Evolutionary conservation across 2,888 invertebrate genomes (phyloP).

Genomic region (Aphelenchoides bicaudatus): DNA sequence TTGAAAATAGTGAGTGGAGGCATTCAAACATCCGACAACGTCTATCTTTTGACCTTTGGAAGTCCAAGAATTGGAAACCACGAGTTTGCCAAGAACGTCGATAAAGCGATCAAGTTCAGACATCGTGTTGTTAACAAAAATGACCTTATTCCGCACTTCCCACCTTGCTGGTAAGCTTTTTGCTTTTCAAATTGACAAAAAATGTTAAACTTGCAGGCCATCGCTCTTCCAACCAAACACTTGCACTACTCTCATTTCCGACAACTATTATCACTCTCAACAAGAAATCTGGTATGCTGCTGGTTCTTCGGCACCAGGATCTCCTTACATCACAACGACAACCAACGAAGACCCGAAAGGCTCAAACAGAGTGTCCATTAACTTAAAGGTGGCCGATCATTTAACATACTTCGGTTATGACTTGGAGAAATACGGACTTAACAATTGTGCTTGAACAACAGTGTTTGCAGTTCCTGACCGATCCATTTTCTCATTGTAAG

Average conservation of each 20-base stretch:
- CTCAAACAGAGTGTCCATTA: background rate
- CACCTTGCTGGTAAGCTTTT: conserved; percentile 46
- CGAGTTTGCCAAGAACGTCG: conserved; percentile 48
- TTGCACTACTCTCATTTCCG: background rate
- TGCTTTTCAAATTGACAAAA: too few species aligned
- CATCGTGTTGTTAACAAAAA: conserved; percentile 8
- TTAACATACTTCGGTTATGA: conserved; percentile 44
- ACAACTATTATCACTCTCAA: background rate
- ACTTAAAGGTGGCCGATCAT: conserved; percentile 52
- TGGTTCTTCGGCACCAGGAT: background rate
- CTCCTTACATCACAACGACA: conserved; percentile 15
- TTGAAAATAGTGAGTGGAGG: conserved; percentile 6
- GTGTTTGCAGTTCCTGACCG: too few species aligned
- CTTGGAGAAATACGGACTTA: background rate
- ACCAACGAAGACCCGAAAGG: background rate
- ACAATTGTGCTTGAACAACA: background rate
- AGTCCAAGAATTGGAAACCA: conserved; percentile 56
- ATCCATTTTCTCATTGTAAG: too few species aligned
- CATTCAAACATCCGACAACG: background rate
- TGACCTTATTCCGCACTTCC: conserved; percentile 35
- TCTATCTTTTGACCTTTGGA: conserved; percentile 52
- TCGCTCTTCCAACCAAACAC: too few species aligned
- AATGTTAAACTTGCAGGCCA: too few species aligned
- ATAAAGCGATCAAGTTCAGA: conserved; percentile 36
- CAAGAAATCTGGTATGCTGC: conserved; percentile 8